Percentiles rank a stretch among this genome's conserved stretches.
Evolutionary conservation across 2,113 vertebrate species (phyloP).

Genomic region (Meriones unguiculatus): DNA sequence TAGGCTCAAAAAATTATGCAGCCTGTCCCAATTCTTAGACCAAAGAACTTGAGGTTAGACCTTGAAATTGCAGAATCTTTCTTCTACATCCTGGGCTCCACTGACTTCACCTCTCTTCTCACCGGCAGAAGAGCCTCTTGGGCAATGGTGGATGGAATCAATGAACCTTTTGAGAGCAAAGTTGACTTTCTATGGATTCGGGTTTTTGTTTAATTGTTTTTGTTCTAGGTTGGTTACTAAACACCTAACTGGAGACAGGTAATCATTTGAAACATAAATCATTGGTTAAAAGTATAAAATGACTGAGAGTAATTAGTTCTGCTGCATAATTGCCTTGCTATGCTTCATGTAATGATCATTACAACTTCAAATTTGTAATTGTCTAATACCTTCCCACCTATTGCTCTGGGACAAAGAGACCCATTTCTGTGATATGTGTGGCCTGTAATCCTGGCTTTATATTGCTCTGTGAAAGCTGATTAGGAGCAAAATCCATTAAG

Average conservation of each 20-base stretch:
- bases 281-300: slow-evolving; percentile 61
- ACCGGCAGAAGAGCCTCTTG: background rate
- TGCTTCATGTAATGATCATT: slow-evolving; percentile 59
- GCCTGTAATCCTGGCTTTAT: slow-evolving; percentile 17
- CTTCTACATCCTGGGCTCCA: background rate
- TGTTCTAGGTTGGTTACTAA: slow-evolving; percentile 44
- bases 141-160: background rate
- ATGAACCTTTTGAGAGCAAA: background rate
- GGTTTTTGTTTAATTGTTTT: slow-evolving; percentile 38
- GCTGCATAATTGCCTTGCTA: slow-evolving; percentile 52
- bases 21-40: background rate
- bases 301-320: slow-evolving; percentile 66
- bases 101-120: background rate
- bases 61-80: slow-evolving; percentile 17
- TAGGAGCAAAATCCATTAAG: slow-evolving; percentile 52
- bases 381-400: slow-evolving; percentile 41
- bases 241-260: slow-evolving; percentile 56
- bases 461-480: slow-evolving; percentile 60
- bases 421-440: slow-evolving; percentile 43
- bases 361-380: slow-evolving; percentile 59
- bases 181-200: background rate
- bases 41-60: background rate
- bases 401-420: slow-evolving; percentile 56
- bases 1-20: background rate
- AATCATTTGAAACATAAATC: slow-evolving; percentile 54